A percentile compares a stretch with the other conserved stretches of the same genome.
These are phyloP conservation scores for Drosophila falleni DNA, from an alignment of 2,888 invertebrate species.

Conservation along the genomic window DNA sequence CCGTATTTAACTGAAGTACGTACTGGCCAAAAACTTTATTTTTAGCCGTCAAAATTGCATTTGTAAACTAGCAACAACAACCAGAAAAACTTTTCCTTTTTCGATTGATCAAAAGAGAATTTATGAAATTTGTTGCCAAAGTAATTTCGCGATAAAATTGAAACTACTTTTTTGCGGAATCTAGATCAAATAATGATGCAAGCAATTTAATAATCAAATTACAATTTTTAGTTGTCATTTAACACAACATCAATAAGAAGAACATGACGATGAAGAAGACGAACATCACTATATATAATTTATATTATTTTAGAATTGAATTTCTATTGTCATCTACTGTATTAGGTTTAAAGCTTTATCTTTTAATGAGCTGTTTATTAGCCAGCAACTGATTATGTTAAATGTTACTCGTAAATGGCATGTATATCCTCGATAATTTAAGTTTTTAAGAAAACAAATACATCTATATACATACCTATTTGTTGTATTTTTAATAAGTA, in stretches of 20 bases:
- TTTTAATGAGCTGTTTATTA: conserved; percentile 60
- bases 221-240: conserved; percentile 21
- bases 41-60: conserved; percentile 75
- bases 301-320: conserved; percentile 60
- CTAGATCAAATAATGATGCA: conserved; percentile 32
- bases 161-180: not conserved
- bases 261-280: not conserved
- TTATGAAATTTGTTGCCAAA: conserved; percentile 47
- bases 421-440: conserved; percentile 46
- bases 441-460: conserved; percentile 29
- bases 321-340: conserved; percentile 65
- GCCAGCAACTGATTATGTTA: conserved; percentile 78
- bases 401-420: conserved; percentile 64
- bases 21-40: conserved; percentile 60
- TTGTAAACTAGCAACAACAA: conserved; percentile 67
- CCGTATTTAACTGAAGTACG: conserved; percentile 67
- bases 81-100: conserved; percentile 21
- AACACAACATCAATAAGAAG: conserved; percentile 4
- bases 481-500: conserved; percentile 53
- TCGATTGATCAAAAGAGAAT: conserved; percentile 14
- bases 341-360: conserved; percentile 79
- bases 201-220: conserved; percentile 28
- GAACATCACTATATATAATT: conserved; percentile 23
- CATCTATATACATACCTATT: conserved; percentile 43
- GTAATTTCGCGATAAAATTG: conserved; percentile 15